Evolutionary conservation across 2,888 invertebrate genomes (phyloP), one percentile per base, ranked within the genome.

Genomic region (Alloscopus bannaensis): DNA sequence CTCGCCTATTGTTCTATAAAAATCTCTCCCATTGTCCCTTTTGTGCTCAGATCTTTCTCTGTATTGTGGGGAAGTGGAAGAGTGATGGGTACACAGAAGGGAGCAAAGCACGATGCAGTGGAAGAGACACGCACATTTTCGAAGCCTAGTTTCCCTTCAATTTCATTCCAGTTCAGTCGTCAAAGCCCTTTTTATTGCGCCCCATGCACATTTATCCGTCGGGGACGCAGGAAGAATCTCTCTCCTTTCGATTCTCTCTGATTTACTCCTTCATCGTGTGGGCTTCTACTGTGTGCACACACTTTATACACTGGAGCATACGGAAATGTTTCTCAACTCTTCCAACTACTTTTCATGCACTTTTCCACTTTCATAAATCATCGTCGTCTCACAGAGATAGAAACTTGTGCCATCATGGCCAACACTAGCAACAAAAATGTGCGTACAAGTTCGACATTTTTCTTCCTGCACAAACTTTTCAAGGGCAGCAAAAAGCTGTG

Each of bases 161-260:
- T 76, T 75, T 45, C 75, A 75, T 75, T 75, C 79, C 79, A 79
- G 72, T 79, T 72, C 65, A 72, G 55, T 79, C 68, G 72, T 79
- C 79, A 79, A 79, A 79, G 79, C 68, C 60, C 40, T 71, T 65
- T 79, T 79, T 79, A 79, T 79, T 79, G 79, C 68, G 29, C 50
- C 66, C 8, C 55, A 69, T 76, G 76, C 76, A 69, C 62, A 76
- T 73, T 75, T 75, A 60, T 52, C 50, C 71, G 64, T 64, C 52
- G 64, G 50, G 45, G 62, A 28, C 72, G n/a, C n/a, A n/a, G n/a
- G n/a, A n/a, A n/a, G 64, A 72, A 72, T 64, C 62, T 52, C 52
- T 36, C 52, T 52, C 52, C 24, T 22, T 52, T 22, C 47, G 52
- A 52, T 52, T 16, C n/a, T n/a, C n/a, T n/a, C 52, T 52, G 52